These are phyloP conservation scores for Batillaria attramentaria DNA, from an alignment of 1,140 invertebrate species.

Conservation along the genomic window DNA sequence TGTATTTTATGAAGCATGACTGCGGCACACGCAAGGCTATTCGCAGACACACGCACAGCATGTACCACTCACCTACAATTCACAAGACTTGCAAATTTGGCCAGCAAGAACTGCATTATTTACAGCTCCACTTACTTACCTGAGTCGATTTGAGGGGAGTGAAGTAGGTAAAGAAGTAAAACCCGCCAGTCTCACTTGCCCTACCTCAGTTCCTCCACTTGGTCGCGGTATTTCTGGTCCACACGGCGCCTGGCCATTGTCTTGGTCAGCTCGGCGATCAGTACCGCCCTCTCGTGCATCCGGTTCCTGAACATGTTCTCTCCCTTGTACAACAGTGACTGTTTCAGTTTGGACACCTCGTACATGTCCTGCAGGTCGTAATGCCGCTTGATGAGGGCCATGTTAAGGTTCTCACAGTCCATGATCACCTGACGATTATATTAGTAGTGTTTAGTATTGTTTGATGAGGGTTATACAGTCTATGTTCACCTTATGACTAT, in stretches of 20 bases:
- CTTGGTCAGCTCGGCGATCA: neutral
- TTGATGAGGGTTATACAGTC: neutral
- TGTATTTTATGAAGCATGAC: too few species aligned
- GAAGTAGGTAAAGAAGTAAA: too few species aligned
- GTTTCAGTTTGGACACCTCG: slow-evolving; percentile 9
- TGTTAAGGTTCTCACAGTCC: slow-evolving; percentile 6
- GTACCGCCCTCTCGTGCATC: neutral
- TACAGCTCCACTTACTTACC: too few species aligned
- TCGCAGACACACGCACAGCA: too few species aligned
- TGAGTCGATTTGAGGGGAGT: too few species aligned
- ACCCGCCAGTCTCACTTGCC: too few species aligned
- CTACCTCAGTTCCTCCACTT: slow-evolving; percentile 1
- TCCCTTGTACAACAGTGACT: slow-evolving; percentile 20
- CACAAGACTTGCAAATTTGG: too few species aligned
- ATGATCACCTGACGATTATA: slow-evolving; percentile 25
- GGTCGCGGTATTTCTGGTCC: neutral
- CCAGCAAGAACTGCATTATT: too few species aligned
- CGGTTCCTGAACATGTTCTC: slow-evolving; percentile 23
- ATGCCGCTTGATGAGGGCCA: slow-evolving; percentile 10
- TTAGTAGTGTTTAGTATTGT: too few species aligned
- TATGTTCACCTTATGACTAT: neutral
- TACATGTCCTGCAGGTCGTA: slow-evolving; percentile 27
- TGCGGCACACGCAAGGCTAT: too few species aligned
- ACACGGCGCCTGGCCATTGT: neutral
- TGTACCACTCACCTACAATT: too few species aligned